Evolutionary conservation across 2,888 invertebrate species (phyloP).

Genomic region (Lacanobia oleracea): DNA sequence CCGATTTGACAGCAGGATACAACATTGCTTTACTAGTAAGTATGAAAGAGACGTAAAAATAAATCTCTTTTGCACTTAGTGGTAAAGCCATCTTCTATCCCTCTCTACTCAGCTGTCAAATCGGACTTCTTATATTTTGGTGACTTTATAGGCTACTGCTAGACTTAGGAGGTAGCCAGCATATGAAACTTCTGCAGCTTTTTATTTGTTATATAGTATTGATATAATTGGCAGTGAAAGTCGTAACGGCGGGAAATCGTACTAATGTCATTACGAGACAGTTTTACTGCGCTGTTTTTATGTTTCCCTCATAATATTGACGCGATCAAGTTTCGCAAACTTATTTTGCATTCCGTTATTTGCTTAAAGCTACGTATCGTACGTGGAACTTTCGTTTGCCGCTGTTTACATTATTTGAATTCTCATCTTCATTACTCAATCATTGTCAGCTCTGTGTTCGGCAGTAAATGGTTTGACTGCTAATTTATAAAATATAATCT

Average conservation of each 20-base stretch:
- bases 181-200: slow-evolving; percentile 19
- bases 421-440: not conserved
- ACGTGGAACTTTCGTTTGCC: not conserved
- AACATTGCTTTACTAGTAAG: too few relatives aligned
- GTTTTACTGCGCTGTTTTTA: slow-evolving; percentile 15
- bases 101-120: too few relatives aligned
- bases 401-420: not conserved
- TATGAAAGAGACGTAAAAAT: too few relatives aligned
- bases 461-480: not conserved
- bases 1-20: too few relatives aligned
- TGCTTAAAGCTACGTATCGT: not conserved
- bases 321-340: slow-evolving; percentile 5
- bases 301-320: slow-evolving; percentile 13
- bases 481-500: not conserved
- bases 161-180: too few relatives aligned
- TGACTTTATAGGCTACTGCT: too few relatives aligned
- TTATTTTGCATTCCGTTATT: not conserved
- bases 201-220: not conserved
- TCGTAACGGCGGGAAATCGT: slow-evolving; percentile 31
- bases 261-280: slow-evolving; percentile 29
- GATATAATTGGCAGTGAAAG: slow-evolving; percentile 49
- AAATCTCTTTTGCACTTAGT: too few relatives aligned
- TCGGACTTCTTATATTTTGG: too few relatives aligned
- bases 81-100: too few relatives aligned
- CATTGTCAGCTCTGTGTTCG: not conserved